Conservation (phyloP, 2,113 vertebrate genomes). For the Ibidorhyncha struthersii region DNA sequence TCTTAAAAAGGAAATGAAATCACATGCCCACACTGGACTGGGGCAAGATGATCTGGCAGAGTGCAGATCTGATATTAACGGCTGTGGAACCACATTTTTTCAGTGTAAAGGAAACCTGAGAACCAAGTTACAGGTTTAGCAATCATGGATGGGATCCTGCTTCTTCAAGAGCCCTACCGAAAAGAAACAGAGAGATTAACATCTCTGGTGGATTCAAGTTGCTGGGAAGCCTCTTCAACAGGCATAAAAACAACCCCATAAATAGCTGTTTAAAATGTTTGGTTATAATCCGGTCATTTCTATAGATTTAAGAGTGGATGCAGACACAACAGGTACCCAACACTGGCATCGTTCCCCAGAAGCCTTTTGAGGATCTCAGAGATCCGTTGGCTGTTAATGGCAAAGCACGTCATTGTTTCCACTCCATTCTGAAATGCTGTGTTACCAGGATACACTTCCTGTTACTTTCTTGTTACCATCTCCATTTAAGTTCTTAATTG, state of each 20-base stretch:
- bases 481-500: conserved; percentile 8
- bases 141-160: background rate
- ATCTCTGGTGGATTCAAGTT: background rate
- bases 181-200: background rate
- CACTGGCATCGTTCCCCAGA: background rate
- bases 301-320: background rate
- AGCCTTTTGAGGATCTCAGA: background rate
- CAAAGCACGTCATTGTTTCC: background rate
- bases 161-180: background rate
- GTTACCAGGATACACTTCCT: background rate
- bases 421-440: background rate
- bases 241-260: background rate
- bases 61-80: background rate
- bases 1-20: background rate
- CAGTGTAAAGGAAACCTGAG: background rate
- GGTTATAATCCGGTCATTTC: background rate
- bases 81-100: background rate
- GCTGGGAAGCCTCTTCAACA: background rate
- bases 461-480: background rate
- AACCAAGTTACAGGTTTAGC: background rate
- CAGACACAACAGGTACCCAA: background rate
- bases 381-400: background rate
- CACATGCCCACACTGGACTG: background rate
- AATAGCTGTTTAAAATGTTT: background rate
- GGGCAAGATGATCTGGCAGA: background rate